Percentiles rank a stretch among this genome's conserved stretches.
Evolutionary conservation across 2,797 vertebrate genomes (phyloP).

Genomic region (Cynodonichthys magdalenae): DNA sequence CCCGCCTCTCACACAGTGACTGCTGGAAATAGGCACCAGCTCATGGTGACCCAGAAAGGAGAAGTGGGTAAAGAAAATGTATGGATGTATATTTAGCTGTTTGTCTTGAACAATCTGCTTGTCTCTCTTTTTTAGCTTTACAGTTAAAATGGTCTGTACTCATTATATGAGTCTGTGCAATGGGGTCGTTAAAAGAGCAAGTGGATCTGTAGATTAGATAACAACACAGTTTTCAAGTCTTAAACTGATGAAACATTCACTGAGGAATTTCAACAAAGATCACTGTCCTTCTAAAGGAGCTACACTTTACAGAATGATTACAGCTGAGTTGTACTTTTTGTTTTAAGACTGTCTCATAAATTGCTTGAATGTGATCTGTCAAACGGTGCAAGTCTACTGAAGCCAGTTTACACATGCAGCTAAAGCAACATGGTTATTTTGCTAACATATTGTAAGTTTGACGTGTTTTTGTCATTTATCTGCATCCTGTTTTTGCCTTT

Average conservation of each 20-base stretch:
- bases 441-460: slow-evolving; percentile 4
- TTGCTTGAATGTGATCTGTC: slow-evolving; percentile 32
- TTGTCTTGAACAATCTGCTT: slow-evolving; percentile 31
- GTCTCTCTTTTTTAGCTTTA: slow-evolving; percentile 37
- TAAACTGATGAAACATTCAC: slow-evolving; percentile 32
- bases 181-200: slow-evolving; percentile 24
- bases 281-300: slow-evolving; percentile 10
- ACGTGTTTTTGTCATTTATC: slow-evolving; percentile 19
- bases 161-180: slow-evolving; percentile 24
- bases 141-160: slow-evolving; percentile 10
- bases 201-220: slow-evolving; percentile 43
- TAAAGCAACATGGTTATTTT: slow-evolving; percentile 30
- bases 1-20: too few species aligned
- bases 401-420: slow-evolving; percentile 44
- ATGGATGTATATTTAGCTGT: slow-evolving; percentile 18
- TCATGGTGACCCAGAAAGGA: too few species aligned
- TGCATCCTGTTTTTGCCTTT: slow-evolving; percentile 34
- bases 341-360: slow-evolving; percentile 42
- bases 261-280: slow-evolving; percentile 26
- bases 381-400: slow-evolving; percentile 22
- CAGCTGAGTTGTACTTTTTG: slow-evolving; percentile 21
- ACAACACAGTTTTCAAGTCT: slow-evolving; percentile 16
- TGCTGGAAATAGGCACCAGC: too few species aligned
- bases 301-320: slow-evolving; percentile 21
- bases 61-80: too few species aligned